Evolutionary conservation across 2,888 invertebrate genomes (phyloP).

Genomic region (Pachydiplax longipennis): DNA sequence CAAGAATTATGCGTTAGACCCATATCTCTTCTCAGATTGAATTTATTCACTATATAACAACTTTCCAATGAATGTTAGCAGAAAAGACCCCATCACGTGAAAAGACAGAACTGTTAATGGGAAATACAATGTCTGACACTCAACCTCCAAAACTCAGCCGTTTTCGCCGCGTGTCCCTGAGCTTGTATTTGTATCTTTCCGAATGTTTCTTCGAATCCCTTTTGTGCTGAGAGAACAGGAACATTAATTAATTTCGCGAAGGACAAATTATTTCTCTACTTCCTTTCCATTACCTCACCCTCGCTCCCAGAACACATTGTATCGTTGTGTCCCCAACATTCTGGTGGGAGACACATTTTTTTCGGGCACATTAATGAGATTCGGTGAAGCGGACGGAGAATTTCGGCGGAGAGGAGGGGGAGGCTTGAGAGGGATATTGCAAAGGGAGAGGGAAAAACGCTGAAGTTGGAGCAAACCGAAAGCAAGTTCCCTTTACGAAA

Average conservation of each 20-base stretch:
- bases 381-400: neutral
- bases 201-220: neutral
- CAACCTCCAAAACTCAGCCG: neutral
- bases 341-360: neutral
- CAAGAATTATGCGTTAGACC: too few species aligned
- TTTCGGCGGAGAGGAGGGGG: neutral
- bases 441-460: neutral
- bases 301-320: neutral
- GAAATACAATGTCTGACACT: neutral
- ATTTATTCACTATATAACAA: too few species aligned
- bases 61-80: too few species aligned
- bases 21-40: too few species aligned
- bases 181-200: neutral
- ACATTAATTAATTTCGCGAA: slow-evolving; percentile 34
- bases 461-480: neutral
- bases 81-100: too few species aligned
- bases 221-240: neutral
- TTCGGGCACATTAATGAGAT: slow-evolving; percentile 37
- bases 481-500: neutral
- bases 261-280: slow-evolving; percentile 8
- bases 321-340: too few species aligned
- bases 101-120: neutral
- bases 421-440: neutral
- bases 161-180: neutral
- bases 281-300: neutral